A percentile compares a stretch with the other conserved stretches of the same genome.
These are phyloP conservation scores for Anguilla rostrata DNA, from an alignment of 2,113 vertebrate species.

Conservation along the genomic window DNA sequence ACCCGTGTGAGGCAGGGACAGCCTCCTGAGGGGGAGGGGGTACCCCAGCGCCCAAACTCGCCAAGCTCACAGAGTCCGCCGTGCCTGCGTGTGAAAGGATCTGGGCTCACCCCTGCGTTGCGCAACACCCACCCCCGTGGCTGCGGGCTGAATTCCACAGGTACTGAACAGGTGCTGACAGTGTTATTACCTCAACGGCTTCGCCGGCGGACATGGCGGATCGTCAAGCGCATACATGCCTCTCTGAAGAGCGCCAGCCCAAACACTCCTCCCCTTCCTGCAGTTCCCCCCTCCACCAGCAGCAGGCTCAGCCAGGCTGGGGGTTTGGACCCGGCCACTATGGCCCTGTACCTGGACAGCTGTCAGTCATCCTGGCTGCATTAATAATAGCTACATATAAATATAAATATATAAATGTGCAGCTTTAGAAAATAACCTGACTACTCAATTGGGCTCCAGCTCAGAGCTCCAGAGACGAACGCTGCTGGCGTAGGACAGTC, in stretches of 20 bases:
- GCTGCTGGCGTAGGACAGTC: background rate
- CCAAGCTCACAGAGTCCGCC: background rate
- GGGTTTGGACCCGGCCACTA: background rate
- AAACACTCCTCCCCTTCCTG: background rate
- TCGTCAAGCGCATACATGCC: background rate
- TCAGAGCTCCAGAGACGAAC: background rate
- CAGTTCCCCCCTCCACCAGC: background rate
- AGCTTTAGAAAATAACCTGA: background rate
- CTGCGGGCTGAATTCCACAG: background rate
- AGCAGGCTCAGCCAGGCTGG: background rate
- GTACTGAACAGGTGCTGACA: background rate
- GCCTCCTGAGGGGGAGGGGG: too few relatives aligned
- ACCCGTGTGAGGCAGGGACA: too few relatives aligned
- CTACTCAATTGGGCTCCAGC: background rate
- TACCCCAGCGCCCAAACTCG: background rate
- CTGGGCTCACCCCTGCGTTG: background rate
- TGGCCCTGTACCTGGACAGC: background rate
- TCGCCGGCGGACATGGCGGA: background rate
- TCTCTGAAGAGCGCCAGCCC: background rate
- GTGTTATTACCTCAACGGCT: background rate
- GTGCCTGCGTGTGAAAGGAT: background rate
- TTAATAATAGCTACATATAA: background rate
- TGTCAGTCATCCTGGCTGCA: background rate
- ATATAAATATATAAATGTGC: background rate
- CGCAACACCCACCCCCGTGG: background rate